These are phyloP conservation scores for Tenthredo mesomela DNA, from an alignment of 2,888 invertebrate species.

Conservation along the genomic window DNA sequence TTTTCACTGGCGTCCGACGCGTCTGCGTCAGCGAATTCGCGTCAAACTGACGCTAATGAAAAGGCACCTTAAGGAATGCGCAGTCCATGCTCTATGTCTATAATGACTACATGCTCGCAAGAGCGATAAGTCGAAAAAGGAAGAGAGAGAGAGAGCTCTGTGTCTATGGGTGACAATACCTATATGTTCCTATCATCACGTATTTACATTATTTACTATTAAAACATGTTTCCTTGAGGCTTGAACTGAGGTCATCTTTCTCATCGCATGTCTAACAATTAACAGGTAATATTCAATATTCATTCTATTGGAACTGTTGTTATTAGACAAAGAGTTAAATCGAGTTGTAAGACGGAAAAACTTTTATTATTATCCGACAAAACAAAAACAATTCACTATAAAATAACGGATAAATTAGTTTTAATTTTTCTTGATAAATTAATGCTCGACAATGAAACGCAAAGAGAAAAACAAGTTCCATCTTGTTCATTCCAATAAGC, in stretches of 20 bases:
- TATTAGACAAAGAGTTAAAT: background rate
- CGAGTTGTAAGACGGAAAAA: background rate
- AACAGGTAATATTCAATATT: constrained; percentile 9
- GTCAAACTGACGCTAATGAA: too few relatives aligned
- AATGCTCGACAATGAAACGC: background rate
- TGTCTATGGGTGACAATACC: constrained; percentile 61
- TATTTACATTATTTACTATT: constrained; percentile 38
- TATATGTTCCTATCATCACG: background rate
- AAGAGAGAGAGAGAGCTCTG: too few relatives aligned
- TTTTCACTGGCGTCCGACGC: too few relatives aligned
- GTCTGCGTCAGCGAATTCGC: too few relatives aligned
- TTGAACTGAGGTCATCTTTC: constrained; percentile 28
- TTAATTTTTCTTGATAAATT: background rate
- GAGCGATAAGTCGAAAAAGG: too few relatives aligned
- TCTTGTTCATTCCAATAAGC: background rate
- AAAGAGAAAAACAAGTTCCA: background rate
- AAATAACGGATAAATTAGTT: background rate
- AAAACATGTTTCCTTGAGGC: constrained; percentile 42
- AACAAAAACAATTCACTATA: background rate
- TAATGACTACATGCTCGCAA: too few relatives aligned
- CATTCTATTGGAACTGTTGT: background rate
- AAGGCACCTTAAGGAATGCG: too few relatives aligned
- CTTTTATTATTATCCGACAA: background rate
- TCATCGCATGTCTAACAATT: constrained; percentile 17
- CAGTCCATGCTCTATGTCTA: too few relatives aligned